Percentiles rank a stretch among this genome's conserved stretches.
Conservation (phyloP, 1,140 invertebrate genomes). For the Halotydeus destructor region DNA sequence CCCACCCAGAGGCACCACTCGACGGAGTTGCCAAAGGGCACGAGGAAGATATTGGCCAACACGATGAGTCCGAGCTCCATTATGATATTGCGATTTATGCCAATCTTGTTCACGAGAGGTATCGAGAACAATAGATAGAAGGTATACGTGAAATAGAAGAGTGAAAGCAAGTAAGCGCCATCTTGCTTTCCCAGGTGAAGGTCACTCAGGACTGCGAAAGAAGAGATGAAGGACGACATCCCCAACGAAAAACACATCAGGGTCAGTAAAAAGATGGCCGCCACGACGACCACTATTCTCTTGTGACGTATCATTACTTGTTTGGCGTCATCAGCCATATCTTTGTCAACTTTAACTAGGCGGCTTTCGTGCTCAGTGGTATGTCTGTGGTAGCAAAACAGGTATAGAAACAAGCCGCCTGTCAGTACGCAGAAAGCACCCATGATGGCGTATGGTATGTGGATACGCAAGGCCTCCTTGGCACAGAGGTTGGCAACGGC, state of each 20-base stretch:
- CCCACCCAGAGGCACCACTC: no score
- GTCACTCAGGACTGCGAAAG: constrained; percentile 24
- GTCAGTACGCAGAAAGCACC: background rate
- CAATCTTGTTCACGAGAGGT: constrained; percentile 23
- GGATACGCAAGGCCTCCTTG: background rate
- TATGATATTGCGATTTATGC: no score
- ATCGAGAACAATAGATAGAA: constrained; percentile 23
- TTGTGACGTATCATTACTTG: no score
- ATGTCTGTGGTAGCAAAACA: background rate
- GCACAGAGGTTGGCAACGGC: background rate
- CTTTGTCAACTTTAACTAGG: background rate
- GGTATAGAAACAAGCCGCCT: background rate
- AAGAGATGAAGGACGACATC: constrained; percentile 26
- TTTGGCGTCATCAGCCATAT: background rate
- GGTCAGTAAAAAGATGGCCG: no score
- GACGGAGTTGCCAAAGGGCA: no score
- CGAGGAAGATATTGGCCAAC: no score
- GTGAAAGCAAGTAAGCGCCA: constrained; percentile 25
- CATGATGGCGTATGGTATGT: background rate
- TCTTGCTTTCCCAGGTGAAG: constrained; percentile 22
- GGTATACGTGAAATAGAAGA: constrained; percentile 31
- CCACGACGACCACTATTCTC: no score
- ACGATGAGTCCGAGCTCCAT: no score
- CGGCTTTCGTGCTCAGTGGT: no score
- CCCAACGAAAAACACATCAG: constrained; percentile 27